phyloP scores from a whole-genome alignment of 2,888 invertebrate species.

The Vannuccia rotundouncinata region DNA sequence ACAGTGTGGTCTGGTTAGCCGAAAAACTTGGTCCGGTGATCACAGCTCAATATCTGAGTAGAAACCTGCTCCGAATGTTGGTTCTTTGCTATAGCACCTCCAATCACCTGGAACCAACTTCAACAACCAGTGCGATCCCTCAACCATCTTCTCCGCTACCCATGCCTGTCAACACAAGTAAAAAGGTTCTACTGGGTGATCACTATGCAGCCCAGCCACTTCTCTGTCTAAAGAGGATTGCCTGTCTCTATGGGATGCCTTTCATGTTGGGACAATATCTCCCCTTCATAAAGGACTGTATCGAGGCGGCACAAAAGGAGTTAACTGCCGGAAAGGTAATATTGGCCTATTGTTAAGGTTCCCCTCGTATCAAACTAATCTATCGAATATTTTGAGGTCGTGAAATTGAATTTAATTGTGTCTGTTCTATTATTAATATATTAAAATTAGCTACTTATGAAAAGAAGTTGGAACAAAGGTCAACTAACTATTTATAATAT shows the following conservation, averaged over 20 bases:
- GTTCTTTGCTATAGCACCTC: conserved; percentile 77
- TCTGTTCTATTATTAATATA: too few species aligned
- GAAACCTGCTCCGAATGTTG: conserved; percentile 84
- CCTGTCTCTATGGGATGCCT: conserved; percentile 59
- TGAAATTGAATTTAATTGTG: too few species aligned
- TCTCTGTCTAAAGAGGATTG: conserved; percentile 78
- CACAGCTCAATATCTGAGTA: conserved; percentile 78
- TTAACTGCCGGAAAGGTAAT: conserved; percentile 72
- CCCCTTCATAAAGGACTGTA: conserved; percentile 50
- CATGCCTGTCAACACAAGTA: not conserved
- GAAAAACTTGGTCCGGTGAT: conserved; percentile 87
- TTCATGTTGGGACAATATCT: conserved; percentile 54
- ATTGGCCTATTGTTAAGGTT: too few species aligned
- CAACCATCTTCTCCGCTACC: not conserved
- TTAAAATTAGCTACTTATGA: too few species aligned
- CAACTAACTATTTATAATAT: too few species aligned
- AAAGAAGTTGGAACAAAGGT: too few species aligned
- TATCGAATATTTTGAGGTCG: too few species aligned
- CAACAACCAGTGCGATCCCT: not conserved
- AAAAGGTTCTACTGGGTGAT: conserved; percentile 63
- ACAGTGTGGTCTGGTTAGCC: conserved; percentile 71
- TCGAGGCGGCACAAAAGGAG: conserved; percentile 54
- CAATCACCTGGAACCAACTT: conserved; percentile 44
- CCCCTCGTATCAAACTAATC: too few species aligned
- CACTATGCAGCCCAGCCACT: conserved; percentile 76